phyloP scores from a whole-genome alignment of 2,797 vertebrate species.

The Zonotrichia albicollis region DNA sequence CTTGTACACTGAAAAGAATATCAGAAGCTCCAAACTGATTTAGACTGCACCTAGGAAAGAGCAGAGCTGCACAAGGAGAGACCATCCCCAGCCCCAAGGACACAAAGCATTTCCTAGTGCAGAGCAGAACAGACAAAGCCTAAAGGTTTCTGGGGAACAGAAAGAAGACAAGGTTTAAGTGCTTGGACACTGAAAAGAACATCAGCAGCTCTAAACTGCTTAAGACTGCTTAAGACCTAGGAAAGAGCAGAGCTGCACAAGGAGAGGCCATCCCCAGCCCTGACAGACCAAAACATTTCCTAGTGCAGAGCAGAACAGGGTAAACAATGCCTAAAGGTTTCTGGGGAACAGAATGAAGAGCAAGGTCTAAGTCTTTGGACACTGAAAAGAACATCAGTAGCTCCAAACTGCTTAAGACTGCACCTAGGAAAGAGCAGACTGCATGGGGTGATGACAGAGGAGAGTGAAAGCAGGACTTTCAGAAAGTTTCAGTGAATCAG shows the following conservation, averaged over 20 bases:
- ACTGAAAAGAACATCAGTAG: background rate
- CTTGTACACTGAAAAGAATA: background rate
- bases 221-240: background rate
- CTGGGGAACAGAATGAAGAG: background rate
- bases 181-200: background rate
- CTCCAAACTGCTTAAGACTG: background rate
- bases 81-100: background rate
- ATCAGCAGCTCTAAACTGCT: background rate
- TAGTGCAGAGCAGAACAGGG: background rate
- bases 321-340: background rate
- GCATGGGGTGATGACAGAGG: accelerated
- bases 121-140: background rate
- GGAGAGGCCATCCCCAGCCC: background rate
- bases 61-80: background rate
- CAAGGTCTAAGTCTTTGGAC: background rate
- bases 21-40: background rate
- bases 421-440: background rate
- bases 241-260: background rate
- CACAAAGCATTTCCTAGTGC: too few relatives aligned
- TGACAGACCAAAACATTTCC: background rate
- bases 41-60: background rate
- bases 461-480: background rate
- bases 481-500: background rate
- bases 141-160: background rate
- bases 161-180: background rate